Conservation (phyloP, 2,888 invertebrate genomes). For the Eupithecia subfuscata region DNA sequence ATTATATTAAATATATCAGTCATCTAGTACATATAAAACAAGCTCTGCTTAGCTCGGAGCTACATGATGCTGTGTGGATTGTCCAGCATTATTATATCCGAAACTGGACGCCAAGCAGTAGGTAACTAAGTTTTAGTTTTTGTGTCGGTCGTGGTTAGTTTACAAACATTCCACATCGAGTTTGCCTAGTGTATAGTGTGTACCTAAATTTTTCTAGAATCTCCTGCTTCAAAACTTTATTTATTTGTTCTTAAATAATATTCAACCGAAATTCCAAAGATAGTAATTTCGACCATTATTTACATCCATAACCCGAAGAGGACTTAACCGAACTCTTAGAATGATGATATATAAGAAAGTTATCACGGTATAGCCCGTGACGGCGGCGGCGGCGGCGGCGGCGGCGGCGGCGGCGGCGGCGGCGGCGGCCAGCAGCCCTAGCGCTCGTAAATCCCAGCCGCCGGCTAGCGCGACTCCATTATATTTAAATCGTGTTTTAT, state of each 20-base stretch:
- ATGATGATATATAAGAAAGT: not conserved
- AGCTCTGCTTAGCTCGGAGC: too few relatives aligned
- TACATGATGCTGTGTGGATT: too few relatives aligned
- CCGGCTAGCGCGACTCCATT: conserved; percentile 33
- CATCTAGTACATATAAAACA: too few relatives aligned
- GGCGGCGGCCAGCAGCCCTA: conserved; percentile 20
- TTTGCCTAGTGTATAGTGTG: too few relatives aligned
- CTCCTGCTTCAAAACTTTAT: not conserved
- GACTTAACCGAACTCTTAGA: not conserved
- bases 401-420: not conserved
- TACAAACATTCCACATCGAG: too few relatives aligned
- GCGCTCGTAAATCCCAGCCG: conserved; percentile 21
- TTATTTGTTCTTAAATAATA: not conserved
- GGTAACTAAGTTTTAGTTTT: too few relatives aligned
- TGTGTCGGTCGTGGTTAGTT: too few relatives aligned
- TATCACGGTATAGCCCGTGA: not conserved
- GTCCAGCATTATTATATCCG: too few relatives aligned
- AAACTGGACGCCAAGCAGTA: too few relatives aligned
- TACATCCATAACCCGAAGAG: not conserved
- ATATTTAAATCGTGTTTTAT: conserved; percentile 40
- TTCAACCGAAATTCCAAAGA: not conserved
- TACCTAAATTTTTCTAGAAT: not conserved
- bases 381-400: not conserved
- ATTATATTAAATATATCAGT: too few relatives aligned
- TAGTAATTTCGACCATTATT: not conserved